Conservation (phyloP, 2,797 vertebrate genomes). For the Taenioides sp. region DNA sequence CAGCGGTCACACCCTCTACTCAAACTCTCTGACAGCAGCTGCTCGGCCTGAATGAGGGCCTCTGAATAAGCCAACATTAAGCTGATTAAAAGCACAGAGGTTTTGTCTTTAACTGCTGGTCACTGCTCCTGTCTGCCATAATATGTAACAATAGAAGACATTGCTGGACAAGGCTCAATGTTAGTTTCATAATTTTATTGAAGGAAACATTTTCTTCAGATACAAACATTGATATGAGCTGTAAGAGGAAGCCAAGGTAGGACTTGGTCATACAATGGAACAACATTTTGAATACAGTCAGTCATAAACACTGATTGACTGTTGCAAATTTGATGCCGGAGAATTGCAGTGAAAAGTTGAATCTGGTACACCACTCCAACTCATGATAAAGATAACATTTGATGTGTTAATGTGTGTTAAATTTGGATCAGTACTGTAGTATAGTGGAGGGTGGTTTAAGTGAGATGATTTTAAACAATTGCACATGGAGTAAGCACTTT, state of each 20-base stretch:
- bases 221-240: no score
- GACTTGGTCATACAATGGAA: not conserved
- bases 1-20: conserved; percentile 92
- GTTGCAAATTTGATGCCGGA: not conserved
- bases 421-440: not conserved
- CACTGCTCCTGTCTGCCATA: conserved; percentile 47
- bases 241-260: not conserved
- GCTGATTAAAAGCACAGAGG: conserved; percentile 80
- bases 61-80: conserved; percentile 86
- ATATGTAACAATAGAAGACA: conserved; percentile 45
- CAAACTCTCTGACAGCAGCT: conserved; percentile 88
- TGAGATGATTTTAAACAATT: not conserved
- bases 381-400: not conserved
- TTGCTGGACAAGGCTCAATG: conserved; percentile 39
- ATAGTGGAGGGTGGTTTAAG: not conserved
- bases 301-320: not conserved
- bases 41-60: conserved; percentile 91
- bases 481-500: conserved; percentile 18
- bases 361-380: not conserved
- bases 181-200: conserved; percentile 28
- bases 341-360: no score
- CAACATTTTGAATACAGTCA: not conserved
- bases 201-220: no score
- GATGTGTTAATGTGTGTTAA: not conserved
- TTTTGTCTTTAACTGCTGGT: conserved; percentile 77